Evolutionary conservation across 2,113 vertebrate species (phyloP), one percentile per base, ranked within the genome.

Genomic region (Muscicapa adusta): DNA sequence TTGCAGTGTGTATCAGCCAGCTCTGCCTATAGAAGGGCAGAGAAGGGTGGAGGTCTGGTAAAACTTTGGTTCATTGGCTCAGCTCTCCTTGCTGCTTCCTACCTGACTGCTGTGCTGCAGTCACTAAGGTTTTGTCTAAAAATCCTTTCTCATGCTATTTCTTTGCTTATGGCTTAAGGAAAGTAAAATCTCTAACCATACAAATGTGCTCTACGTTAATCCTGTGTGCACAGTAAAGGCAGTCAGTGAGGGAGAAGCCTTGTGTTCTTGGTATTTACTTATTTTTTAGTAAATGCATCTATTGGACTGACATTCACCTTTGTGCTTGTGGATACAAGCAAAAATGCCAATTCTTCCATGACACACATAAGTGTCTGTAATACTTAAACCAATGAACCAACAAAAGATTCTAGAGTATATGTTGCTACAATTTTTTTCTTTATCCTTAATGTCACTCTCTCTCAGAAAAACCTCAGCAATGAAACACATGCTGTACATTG

Each of bases 91-190:
- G 8, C 40, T 78, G 53, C 34, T 86, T 89, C 53, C 45, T 68
- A 3, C n/a, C 5, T 42, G 45, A 22, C 45, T 61, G 5, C 6
- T 24, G 19, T 51, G 54, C 60, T 58, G 50, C 38, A 58, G 47
- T 36, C 42, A n/a, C 47, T 34, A 9, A 77, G 11, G 38, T 68
- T 88, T 75, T 77, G 47, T 57, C n/a, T 78, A 65, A 85, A 86
- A 86, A 61, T n/a, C 40, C 31, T 56, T 84, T 40, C 77, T 84
- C 63, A 20, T 14, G 22, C 62, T 58, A 2, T 70, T 84, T 89
- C 88, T 93, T 91, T 90, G 65, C 73, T 75, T 61, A 34, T 72
- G 77, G 40, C 80, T 93, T 95, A 95, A 67, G 48, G 57, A 42
- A 53, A 31, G 50, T 51, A 76, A 77, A 78, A 81, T 48, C 73